Evolutionary conservation across 2,888 invertebrate species (phyloP).

Genomic region (Drosophila austrosaltans): DNA sequence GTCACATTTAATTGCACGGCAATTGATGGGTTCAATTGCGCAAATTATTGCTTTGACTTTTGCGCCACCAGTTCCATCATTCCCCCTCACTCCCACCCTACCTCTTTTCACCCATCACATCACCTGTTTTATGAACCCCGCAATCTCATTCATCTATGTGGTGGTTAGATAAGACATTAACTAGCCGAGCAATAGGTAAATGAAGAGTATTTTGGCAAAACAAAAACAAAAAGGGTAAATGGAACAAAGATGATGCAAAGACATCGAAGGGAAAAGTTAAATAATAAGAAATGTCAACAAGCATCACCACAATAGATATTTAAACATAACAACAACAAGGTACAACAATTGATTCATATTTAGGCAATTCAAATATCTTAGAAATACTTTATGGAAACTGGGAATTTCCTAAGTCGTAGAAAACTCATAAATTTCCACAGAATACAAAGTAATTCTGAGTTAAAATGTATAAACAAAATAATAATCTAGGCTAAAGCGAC

Average conservation of each 20-base stretch:
- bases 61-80: constrained; percentile 16
- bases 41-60: constrained; percentile 70
- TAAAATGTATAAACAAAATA: constrained; percentile 11
- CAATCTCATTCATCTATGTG: neutral
- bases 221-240: neutral
- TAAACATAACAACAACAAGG: no score
- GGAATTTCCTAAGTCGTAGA: no score
- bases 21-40: constrained; percentile 80
- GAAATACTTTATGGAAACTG: no score
- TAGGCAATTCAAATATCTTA: no score
- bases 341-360: no score
- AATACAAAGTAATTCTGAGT: no score
- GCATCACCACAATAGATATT: no score
- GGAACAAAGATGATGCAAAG: neutral
- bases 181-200: constrained; percentile 4
- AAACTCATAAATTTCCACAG: no score
- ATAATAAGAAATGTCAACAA: no score
- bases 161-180: constrained; percentile 6
- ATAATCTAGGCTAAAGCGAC: constrained; percentile 35
- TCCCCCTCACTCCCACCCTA: neutral
- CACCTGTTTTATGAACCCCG: neutral
- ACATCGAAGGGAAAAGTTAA: neutral
- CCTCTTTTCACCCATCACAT: neutral
- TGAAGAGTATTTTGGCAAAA: neutral
- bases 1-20: constrained; percentile 74